Evolutionary conservation across 2,797 vertebrate species (phyloP).

Genomic region (Crypturellus tataupa): DNA sequence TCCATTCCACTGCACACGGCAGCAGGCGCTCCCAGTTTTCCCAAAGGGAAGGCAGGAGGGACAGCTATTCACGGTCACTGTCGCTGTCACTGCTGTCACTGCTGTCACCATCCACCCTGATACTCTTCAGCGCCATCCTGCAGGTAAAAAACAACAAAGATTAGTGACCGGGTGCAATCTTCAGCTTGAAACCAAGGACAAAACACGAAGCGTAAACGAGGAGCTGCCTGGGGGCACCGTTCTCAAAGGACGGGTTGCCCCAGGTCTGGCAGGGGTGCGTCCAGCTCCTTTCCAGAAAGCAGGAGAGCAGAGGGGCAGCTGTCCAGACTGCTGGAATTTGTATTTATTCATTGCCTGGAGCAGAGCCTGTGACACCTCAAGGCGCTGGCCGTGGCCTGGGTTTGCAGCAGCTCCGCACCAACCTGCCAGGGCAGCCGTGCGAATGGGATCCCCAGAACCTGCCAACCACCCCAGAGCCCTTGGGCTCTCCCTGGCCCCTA

Average conservation of each 20-base stretch:
- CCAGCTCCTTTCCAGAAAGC: not conserved
- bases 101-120: constrained; percentile 62
- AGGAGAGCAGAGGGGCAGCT: fast-evolving
- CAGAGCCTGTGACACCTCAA: not conserved
- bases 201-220: not conserved
- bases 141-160: not conserved
- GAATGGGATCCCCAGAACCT: not conserved
- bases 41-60: not conserved
- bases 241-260: not conserved
- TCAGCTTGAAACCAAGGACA: not conserved
- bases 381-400: not conserved
- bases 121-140: constrained; percentile 78
- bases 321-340: not conserved
- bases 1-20: not conserved
- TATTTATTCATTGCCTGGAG: not conserved
- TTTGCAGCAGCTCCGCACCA: not conserved
- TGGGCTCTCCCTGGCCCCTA: not conserved
- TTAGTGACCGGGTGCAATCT: not conserved
- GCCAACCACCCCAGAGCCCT: not conserved
- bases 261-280: not conserved
- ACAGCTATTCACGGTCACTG: constrained; percentile 42
- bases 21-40: not conserved
- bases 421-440: not conserved
- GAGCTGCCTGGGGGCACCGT: not conserved
- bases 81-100: constrained; percentile 51